Percentiles rank a stretch among this genome's conserved stretches.
phyloP scores from a whole-genome alignment of 2,113 vertebrate genomes.

The Vireo altiloquus region DNA sequence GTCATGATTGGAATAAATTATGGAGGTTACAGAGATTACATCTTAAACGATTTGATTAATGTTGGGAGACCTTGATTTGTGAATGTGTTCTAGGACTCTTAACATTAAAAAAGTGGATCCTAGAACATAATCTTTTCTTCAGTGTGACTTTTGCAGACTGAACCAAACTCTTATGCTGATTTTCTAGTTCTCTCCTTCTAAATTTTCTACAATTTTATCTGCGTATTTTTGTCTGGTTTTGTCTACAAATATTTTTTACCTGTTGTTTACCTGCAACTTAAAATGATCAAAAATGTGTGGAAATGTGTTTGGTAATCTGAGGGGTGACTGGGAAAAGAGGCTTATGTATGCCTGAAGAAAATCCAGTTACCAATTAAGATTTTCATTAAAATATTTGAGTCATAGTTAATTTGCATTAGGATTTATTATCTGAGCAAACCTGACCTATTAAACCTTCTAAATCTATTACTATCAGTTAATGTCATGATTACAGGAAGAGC shows the following conservation, averaged over 20 bases:
- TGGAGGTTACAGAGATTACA: background rate
- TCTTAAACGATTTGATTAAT: background rate
- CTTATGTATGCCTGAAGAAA: background rate
- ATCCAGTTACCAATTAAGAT: slow-evolving; percentile 45
- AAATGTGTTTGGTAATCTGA: background rate
- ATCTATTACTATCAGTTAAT: slow-evolving; percentile 53
- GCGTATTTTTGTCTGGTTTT: background rate
- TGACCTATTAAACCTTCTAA: slow-evolving; percentile 46
- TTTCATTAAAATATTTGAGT: slow-evolving; percentile 54
- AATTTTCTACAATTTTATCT: background rate
- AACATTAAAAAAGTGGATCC: background rate
- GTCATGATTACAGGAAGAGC: slow-evolving; percentile 29
- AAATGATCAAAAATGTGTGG: background rate
- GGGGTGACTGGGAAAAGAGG: background rate
- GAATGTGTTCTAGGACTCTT: background rate
- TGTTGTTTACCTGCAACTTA: background rate
- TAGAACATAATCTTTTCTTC: background rate
- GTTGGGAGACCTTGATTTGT: background rate
- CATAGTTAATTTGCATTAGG: slow-evolving; percentile 37
- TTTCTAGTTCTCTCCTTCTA: background rate
- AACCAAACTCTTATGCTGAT: background rate
- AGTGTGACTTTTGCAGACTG: background rate
- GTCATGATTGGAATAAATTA: background rate
- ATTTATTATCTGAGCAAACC: slow-evolving; percentile 52
- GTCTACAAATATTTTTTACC: background rate